Percentiles rank a stretch among this genome's conserved stretches.
phyloP scores from a whole-genome alignment of 2,888 invertebrate species.

The Diogma glabrata region DNA sequence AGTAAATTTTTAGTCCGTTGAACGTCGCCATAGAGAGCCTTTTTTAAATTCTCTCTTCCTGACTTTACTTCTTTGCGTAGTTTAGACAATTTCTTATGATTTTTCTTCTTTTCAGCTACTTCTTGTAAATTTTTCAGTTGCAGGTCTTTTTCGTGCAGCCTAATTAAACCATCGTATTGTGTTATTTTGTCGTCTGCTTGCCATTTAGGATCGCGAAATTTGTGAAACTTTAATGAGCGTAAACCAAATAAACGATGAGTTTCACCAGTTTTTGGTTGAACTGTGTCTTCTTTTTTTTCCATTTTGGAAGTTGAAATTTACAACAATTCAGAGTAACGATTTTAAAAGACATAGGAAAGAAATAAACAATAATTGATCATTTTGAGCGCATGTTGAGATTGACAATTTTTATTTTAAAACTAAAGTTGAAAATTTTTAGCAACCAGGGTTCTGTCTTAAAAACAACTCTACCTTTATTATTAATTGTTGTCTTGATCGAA shows the following conservation, averaged over 20 bases:
- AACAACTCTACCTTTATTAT: too few species aligned
- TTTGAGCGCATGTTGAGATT: too few species aligned
- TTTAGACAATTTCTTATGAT: not conserved
- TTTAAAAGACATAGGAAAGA: too few species aligned
- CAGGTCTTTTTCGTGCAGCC: constrained; percentile 13
- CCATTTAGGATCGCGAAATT: constrained; percentile 32
- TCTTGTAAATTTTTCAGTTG: constrained; percentile 11
- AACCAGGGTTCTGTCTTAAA: too few species aligned
- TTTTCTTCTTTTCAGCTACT: constrained; percentile 5
- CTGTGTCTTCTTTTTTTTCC: not conserved
- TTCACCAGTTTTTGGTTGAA: constrained; percentile 10
- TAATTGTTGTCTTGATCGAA: too few species aligned
- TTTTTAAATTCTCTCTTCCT: constrained; percentile 28
- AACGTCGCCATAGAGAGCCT: constrained; percentile 25
- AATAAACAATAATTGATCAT: too few species aligned
- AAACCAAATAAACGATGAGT: constrained; percentile 33
- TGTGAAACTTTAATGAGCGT: constrained; percentile 28
- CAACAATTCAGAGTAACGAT: too few species aligned
- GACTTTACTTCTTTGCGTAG: constrained; percentile 28
- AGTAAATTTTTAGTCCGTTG: constrained; percentile 29
- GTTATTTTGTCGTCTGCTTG: constrained; percentile 27
- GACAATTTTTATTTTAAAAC: too few species aligned
- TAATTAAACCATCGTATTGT: constrained; percentile 21
- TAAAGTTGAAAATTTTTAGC: too few species aligned
- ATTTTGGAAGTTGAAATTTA: too few species aligned